Evolutionary conservation across 2,888 invertebrate species (phyloP).

Genomic region (Mystacides longicornis): DNA sequence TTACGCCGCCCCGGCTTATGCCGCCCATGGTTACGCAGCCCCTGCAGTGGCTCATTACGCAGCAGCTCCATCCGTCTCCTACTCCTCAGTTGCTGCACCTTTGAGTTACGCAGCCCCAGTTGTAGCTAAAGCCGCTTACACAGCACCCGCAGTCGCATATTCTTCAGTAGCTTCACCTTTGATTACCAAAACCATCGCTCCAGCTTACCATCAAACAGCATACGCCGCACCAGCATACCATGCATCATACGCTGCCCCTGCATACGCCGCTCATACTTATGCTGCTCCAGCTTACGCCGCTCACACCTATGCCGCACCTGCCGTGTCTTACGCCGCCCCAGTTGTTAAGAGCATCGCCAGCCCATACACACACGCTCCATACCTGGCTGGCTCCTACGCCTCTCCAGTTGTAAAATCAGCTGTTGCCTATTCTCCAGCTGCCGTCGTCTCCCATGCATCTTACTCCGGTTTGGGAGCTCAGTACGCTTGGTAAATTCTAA

Average conservation of each 20-base stretch:
- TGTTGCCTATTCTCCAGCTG: constrained; percentile 51
- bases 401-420: constrained; percentile 37
- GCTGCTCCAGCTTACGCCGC: constrained; percentile 23
- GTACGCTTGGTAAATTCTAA: constrained; percentile 53
- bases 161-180: constrained; percentile 31
- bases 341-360: constrained; percentile 33
- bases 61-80: constrained; percentile 30
- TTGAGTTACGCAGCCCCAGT: constrained; percentile 24
- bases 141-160: constrained; percentile 29
- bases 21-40: constrained; percentile 22
- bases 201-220: constrained; percentile 28
- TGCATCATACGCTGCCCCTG: constrained; percentile 24
- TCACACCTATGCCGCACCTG: constrained; percentile 29
- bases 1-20: constrained; percentile 24
- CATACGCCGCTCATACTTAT: constrained; percentile 26
- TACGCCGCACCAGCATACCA: constrained; percentile 24
- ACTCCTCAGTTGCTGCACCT: constrained; percentile 21
- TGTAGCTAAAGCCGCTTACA: constrained; percentile 21
- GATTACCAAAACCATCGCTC: constrained; percentile 28
- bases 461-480: constrained; percentile 57
- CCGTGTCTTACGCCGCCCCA: constrained; percentile 26
- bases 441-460: constrained; percentile 56
- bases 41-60: constrained; percentile 28
- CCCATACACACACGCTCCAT: constrained; percentile 32
- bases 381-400: constrained; percentile 48